These are phyloP conservation scores for Acrocephalus scirpaceus DNA, from an alignment of 2,797 vertebrate genomes.

Conservation along the genomic window DNA sequence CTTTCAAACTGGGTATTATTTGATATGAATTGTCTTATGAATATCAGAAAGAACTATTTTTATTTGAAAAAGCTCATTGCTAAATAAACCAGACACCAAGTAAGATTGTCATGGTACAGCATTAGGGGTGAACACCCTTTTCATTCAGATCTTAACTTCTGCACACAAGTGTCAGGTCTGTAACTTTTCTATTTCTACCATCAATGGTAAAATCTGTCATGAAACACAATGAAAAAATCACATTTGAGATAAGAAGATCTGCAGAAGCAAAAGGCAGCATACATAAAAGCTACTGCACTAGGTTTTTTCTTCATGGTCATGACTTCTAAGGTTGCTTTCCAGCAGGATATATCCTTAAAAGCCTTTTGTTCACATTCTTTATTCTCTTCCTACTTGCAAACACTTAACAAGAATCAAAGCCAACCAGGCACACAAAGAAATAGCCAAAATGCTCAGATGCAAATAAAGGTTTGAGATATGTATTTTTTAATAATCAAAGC, in stretches of 20 bases:
- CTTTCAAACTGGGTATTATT: background rate
- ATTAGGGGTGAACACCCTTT: background rate
- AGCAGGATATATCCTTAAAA: constrained; percentile 58
- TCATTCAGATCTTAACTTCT: background rate
- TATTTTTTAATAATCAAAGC: constrained; percentile 29
- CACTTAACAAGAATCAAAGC: constrained; percentile 49
- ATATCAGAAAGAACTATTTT: background rate
- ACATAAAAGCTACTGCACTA: background rate
- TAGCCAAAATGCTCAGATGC: constrained; percentile 25
- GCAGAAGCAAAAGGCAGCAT: constrained; percentile 28
- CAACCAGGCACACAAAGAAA: constrained; percentile 11
- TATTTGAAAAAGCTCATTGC: background rate
- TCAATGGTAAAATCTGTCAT: background rate
- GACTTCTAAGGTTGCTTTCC: constrained; percentile 51
- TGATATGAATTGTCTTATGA: background rate
- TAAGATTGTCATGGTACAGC: background rate
- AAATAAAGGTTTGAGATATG: constrained; percentile 11
- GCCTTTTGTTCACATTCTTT: constrained; percentile 56
- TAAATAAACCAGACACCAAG: background rate
- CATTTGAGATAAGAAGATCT: constrained; percentile 30
- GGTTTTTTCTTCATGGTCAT: constrained; percentile 1
- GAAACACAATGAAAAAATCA: constrained; percentile 30
- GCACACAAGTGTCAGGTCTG: background rate
- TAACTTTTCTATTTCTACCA: constrained; percentile 11
- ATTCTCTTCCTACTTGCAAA: constrained; percentile 48